Evolutionary conservation across 2,113 vertebrate genomes (phyloP).

Genomic region (Percopsis transmontana): DNA sequence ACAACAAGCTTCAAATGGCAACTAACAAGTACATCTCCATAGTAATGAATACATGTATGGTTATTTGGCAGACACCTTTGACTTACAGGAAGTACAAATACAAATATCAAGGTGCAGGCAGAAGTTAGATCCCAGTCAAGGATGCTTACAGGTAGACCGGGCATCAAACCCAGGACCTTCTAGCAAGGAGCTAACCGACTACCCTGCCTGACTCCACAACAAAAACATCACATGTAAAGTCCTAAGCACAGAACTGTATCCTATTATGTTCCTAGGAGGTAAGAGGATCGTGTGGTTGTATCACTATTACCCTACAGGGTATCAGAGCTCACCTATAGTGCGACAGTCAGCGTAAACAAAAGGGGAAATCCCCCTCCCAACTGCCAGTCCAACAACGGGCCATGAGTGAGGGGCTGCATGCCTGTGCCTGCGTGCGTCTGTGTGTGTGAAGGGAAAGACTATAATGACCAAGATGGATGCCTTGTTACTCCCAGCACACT

Average conservation of each 20-base stretch:
- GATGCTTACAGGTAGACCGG: too few species aligned
- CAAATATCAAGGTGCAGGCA: too few species aligned
- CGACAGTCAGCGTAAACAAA: slow-evolving; percentile 25
- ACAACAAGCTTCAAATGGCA: too few species aligned
- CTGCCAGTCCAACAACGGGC: slow-evolving; percentile 44
- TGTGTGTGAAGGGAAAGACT: slow-evolving; percentile 2
- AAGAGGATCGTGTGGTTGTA: slow-evolving; percentile 19
- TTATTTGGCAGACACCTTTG: too few species aligned
- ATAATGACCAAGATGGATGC: slow-evolving; percentile 17
- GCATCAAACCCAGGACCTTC: too few species aligned
- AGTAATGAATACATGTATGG: too few species aligned
- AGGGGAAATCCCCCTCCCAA: slow-evolving; percentile 43
- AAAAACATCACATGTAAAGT: too few species aligned
- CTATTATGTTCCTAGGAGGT: not conserved
- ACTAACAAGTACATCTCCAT: too few species aligned
- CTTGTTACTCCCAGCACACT: slow-evolving; percentile 1
- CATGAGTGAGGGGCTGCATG: slow-evolving; percentile 18
- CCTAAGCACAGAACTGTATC: not conserved
- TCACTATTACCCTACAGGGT: slow-evolving; percentile 16
- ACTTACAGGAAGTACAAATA: too few species aligned
- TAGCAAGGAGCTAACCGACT: too few species aligned
- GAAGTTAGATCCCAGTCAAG: too few species aligned
- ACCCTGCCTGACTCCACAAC: too few species aligned
- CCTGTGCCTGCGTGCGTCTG: slow-evolving; percentile 1
- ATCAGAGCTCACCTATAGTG: slow-evolving; percentile 13